These are phyloP conservation scores for Polylopha cassiicola DNA, from an alignment of 2,888 invertebrate species.

Conservation along the genomic window DNA sequence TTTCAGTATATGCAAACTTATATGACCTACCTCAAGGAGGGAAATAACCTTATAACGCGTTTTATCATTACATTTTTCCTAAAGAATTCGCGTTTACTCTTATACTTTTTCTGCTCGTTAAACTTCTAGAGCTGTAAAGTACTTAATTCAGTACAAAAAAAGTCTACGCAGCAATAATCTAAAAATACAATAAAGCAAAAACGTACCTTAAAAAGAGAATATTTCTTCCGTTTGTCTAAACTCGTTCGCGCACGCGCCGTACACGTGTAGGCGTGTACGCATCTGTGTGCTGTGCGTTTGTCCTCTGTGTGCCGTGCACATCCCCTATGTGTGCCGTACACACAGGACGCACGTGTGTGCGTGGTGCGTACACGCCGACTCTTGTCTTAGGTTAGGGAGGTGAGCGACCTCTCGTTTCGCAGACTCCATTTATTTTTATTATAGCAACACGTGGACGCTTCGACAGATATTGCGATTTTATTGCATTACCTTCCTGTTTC, in stretches of 20 bases:
- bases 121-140: no score
- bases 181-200: constrained; percentile 50
- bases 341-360: constrained; percentile 46
- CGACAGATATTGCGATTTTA: constrained; percentile 56
- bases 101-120: no score
- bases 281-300: constrained; percentile 42
- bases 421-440: constrained; percentile 75
- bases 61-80: no score
- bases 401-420: constrained; percentile 72
- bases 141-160: background rate
- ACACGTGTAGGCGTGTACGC: constrained; percentile 45
- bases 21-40: constrained; percentile 18
- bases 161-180: constrained; percentile 23
- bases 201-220: constrained; percentile 70
- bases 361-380: constrained; percentile 61
- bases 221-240: constrained; percentile 77
- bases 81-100: no score
- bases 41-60: no score
- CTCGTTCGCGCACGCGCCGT: constrained; percentile 72
- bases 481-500: constrained; percentile 57
- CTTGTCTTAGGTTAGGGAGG: constrained; percentile 78
- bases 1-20: no score
- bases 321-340: no score
- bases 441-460: constrained; percentile 66
- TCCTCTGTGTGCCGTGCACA: no score